Conservation (phyloP, 2,113 vertebrate species). For the Empidonax traillii region DNA sequence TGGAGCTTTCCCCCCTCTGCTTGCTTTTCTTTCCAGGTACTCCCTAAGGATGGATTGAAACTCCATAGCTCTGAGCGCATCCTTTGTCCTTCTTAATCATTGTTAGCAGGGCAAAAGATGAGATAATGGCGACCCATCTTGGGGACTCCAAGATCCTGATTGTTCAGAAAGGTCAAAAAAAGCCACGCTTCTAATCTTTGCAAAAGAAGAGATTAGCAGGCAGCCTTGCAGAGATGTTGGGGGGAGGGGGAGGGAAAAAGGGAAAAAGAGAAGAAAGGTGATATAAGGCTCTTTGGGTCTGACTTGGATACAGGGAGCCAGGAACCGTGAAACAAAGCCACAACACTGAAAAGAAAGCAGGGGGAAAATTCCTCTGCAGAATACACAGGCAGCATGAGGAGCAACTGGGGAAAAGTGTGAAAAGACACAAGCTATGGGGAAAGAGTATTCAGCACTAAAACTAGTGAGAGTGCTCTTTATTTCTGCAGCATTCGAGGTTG, state of each 20-base stretch:
- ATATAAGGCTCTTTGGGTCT: not conserved
- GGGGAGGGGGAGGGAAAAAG: accelerated
- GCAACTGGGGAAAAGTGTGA: not conserved
- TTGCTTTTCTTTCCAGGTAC: constrained; percentile 26
- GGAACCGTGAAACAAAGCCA: not conserved
- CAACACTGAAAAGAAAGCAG: not conserved
- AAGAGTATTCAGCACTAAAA: not conserved
- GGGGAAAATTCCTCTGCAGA: not conserved
- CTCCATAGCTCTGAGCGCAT: not conserved
- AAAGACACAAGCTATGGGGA: not conserved
- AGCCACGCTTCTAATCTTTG: constrained; percentile 43
- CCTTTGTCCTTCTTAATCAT: constrained; percentile 53
- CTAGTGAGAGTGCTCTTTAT: not conserved
- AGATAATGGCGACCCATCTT: constrained; percentile 41
- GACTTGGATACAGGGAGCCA: not conserved
- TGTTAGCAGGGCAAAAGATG: constrained; percentile 35
- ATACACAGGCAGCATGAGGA: not conserved
- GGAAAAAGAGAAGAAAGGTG: not conserved
- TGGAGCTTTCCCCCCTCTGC: not conserved
- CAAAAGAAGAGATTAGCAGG: constrained; percentile 47
- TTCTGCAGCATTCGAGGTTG: not conserved
- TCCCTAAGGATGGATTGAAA: constrained; percentile 18
- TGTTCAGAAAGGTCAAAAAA: constrained; percentile 65
- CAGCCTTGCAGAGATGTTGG: not conserved
- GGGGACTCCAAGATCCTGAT: constrained; percentile 31